Evolutionary conservation across 1,140 invertebrate genomes (phyloP).

Genomic region (Scaptomyza hsui): DNA sequence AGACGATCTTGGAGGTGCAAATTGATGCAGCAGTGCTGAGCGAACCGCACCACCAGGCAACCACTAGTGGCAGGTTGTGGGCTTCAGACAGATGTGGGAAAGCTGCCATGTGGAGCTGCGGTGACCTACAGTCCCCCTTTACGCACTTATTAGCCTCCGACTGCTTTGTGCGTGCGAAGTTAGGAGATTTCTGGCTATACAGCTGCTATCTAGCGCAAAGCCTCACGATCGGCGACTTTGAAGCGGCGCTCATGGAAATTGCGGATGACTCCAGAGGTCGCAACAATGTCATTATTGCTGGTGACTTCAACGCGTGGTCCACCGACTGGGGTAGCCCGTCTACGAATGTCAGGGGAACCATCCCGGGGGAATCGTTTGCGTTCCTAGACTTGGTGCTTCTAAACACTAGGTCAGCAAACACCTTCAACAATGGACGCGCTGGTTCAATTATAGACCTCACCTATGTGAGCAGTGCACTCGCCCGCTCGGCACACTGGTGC

Average conservation of each 20-base stretch:
- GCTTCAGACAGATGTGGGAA: too few relatives aligned
- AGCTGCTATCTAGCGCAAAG: background rate
- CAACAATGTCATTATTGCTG: conserved; percentile 3
- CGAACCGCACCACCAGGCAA: too few relatives aligned
- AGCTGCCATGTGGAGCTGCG: too few relatives aligned
- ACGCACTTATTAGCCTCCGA: too few relatives aligned
- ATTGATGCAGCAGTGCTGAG: too few relatives aligned
- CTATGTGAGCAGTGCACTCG: background rate
- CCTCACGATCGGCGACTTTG: background rate
- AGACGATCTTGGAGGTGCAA: too few relatives aligned
- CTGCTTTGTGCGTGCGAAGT: too few relatives aligned
- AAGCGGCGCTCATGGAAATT: too few relatives aligned
- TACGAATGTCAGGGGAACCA: background rate
- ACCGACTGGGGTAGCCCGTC: conserved; percentile 11
- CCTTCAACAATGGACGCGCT: background rate
- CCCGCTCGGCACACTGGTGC: background rate
- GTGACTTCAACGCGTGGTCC: conserved; percentile 18
- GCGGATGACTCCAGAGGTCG: conserved; percentile 1
- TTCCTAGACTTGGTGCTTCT: background rate
- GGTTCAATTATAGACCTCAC: background rate
- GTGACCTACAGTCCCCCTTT: too few relatives aligned
- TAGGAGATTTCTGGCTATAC: too few relatives aligned
- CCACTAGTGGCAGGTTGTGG: too few relatives aligned
- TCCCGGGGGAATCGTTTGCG: background rate
- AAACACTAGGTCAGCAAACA: background rate